These are phyloP conservation scores for Saccopteryx bilineata DNA, from an alignment of 2,113 vertebrate genomes.

Conservation along the genomic window DNA sequence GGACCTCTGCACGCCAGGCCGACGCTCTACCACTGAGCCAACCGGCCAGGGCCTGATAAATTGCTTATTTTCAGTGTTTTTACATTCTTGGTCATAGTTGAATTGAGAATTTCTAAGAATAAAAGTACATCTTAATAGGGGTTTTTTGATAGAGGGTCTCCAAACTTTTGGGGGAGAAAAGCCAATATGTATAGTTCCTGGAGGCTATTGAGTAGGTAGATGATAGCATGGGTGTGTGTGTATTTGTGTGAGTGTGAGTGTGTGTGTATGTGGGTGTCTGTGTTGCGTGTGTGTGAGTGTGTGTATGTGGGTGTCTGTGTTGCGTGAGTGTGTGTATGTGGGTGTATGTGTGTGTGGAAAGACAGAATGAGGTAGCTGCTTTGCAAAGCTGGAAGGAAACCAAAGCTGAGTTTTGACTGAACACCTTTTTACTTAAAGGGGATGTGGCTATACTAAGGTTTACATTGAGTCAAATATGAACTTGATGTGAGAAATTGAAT, in stretches of 20 bases:
- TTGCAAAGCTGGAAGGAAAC: not conserved
- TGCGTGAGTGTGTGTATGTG: not conserved
- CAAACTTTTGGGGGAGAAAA: not conserved
- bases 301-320: not conserved
- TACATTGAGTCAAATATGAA: not conserved
- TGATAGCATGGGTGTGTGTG: not conserved
- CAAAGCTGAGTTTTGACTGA: constrained; percentile 7
- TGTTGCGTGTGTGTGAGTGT: not conserved
- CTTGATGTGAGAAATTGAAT: not conserved
- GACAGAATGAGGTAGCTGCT: not conserved
- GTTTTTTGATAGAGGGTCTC: not conserved
- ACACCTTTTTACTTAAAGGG: not conserved
- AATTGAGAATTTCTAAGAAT: constrained; percentile 50
- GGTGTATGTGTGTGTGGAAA: not conserved
- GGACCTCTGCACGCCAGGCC: too few relatives aligned
- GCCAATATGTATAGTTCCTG: constrained; percentile 6
- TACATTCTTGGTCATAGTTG: not conserved
- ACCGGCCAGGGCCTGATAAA: too few relatives aligned
- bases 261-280: too few relatives aligned
- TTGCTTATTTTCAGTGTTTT: not conserved
- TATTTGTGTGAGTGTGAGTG: not conserved
- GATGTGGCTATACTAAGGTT: not conserved
- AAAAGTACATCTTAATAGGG: constrained; percentile 42
- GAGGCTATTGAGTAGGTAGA: not conserved
- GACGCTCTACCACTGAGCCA: too few relatives aligned